phyloP scores from a whole-genome alignment of 1,140 invertebrate genomes.

The Drosophila auraria region DNA sequence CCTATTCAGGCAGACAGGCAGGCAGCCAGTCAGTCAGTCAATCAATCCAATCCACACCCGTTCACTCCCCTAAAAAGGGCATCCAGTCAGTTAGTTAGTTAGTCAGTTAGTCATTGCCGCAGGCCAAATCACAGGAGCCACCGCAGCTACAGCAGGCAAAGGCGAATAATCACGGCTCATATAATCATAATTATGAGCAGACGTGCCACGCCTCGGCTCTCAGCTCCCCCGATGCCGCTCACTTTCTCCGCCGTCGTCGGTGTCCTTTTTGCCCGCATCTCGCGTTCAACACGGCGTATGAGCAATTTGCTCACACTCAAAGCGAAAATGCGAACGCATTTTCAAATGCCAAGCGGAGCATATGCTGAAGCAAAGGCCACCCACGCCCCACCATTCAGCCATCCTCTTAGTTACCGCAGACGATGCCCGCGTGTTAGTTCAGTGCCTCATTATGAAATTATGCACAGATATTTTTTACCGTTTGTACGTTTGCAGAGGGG shows the following conservation, averaged over 20 bases:
- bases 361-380: constrained; percentile 33
- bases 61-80: constrained; percentile 3
- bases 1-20: constrained; percentile 7
- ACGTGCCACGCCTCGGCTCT: constrained; percentile 23
- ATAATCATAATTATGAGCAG: constrained; percentile 69
- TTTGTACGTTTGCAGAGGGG: neutral
- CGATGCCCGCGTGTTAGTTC: constrained; percentile 48
- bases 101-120: constrained; percentile 61
- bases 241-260: neutral
- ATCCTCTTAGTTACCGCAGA: constrained; percentile 6
- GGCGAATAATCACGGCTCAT: constrained; percentile 65
- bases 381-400: neutral
- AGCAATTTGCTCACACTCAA: constrained; percentile 65
- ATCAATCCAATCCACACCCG: constrained; percentile 32
- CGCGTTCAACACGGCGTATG: constrained; percentile 65
- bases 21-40: constrained; percentile 20
- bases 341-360: constrained; percentile 63
- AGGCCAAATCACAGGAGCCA: constrained; percentile 50
- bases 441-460: constrained; percentile 75
- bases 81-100: constrained; percentile 35
- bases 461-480: constrained; percentile 63
- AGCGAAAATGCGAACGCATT: constrained; percentile 68
- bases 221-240: neutral
- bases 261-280: constrained; percentile 41
- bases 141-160: constrained; percentile 18